Evolutionary conservation across 1,140 invertebrate genomes (phyloP).

Genomic region (Panonychus citri): DNA sequence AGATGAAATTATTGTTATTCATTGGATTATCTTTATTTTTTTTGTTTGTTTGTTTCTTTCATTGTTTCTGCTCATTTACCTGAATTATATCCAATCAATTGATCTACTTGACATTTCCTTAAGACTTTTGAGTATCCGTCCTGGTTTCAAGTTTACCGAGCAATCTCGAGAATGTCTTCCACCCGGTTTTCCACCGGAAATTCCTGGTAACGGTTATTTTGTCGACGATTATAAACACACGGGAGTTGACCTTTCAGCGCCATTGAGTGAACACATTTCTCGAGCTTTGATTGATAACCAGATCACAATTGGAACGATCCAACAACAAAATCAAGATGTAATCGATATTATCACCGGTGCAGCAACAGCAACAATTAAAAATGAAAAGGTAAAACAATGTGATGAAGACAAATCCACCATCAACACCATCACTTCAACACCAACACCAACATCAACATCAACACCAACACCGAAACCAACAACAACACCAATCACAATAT

Average conservation of each 20-base stretch:
- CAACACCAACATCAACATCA: too few species aligned
- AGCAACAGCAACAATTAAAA: too few species aligned
- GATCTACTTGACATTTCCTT: neutral
- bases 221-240: conserved; percentile 52
- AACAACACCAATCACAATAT: too few species aligned
- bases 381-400: too few species aligned
- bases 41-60: conserved; percentile 1
- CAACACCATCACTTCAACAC: too few species aligned
- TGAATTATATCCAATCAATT: neutral
- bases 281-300: conserved; percentile 9
- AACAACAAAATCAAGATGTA: too few species aligned
- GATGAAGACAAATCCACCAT: too few species aligned
- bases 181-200: conserved; percentile 51
- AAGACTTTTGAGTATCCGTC: conserved; percentile 44
- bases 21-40: too few species aligned
- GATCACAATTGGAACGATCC: neutral
- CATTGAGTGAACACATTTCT: conserved; percentile 10
- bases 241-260: conserved; percentile 21
- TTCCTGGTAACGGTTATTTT: conserved; percentile 61
- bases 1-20: too few species aligned
- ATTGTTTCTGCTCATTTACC: conserved; percentile 1
- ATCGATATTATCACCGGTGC: too few species aligned
- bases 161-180: conserved; percentile 51
- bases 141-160: conserved; percentile 49
- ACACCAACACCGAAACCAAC: too few species aligned